A percentile compares a stretch with the other conserved stretches of the same genome.
Conservation (phyloP, 2,113 vertebrate species). For the Sander vitreus region DNA sequence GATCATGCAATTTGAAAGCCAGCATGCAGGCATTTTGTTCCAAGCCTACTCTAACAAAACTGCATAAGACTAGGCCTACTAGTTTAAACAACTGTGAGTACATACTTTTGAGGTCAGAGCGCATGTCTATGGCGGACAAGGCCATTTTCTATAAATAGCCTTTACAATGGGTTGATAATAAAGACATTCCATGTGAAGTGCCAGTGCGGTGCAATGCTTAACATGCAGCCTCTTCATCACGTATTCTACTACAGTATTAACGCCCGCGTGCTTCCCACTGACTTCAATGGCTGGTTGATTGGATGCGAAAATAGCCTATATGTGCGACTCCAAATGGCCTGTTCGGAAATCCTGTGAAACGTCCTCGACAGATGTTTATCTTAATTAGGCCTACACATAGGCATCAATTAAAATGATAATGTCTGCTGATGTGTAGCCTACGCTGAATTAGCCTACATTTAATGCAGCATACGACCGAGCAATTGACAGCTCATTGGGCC, state of each 20-base stretch:
- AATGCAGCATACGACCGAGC: constrained; percentile 57
- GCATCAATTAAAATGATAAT: background rate
- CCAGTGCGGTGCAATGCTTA: constrained; percentile 17
- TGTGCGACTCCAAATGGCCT: constrained; percentile 54
- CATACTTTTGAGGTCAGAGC: constrained; percentile 38
- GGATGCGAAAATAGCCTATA: constrained; percentile 39
- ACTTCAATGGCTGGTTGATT: constrained; percentile 47
- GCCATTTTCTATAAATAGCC: constrained; percentile 52
- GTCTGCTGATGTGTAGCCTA: background rate
- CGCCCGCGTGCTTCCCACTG: constrained; percentile 51
- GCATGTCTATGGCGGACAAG: constrained; percentile 33
- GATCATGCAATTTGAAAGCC: constrained; percentile 63
- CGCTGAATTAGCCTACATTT: constrained; percentile 4
- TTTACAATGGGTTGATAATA: constrained; percentile 29
- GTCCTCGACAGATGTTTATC: background rate
- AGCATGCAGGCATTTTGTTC: constrained; percentile 26
- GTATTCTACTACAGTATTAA: constrained; percentile 68
- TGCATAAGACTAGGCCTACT: background rate
- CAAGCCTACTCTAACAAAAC: background rate
- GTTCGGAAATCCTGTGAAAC: background rate
- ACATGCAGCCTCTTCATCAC: constrained; percentile 72
- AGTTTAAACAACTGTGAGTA: background rate
- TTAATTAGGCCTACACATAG: background rate
- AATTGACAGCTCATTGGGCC: constrained; percentile 70
- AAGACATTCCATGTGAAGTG: constrained; percentile 14